These are phyloP conservation scores for Cremastinae sp. DNA, from an alignment of 2,888 invertebrate species.

Conservation along the genomic window DNA sequence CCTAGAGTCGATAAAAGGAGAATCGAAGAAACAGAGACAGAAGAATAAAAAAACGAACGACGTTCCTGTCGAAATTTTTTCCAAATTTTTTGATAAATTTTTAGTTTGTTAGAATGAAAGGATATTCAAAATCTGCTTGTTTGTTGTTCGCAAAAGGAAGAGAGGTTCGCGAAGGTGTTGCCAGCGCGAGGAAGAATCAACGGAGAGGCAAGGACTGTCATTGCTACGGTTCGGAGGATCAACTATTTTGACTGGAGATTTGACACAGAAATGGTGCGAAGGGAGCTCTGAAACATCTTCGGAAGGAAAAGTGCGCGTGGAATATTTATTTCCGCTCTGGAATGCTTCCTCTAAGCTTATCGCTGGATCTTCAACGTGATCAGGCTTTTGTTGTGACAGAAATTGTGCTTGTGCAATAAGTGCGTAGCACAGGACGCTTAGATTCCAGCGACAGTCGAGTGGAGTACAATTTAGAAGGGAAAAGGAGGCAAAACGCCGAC, in stretches of 20 bases:
- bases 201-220: background rate
- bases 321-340: slow-evolving; percentile 38
- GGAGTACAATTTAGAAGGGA: slow-evolving; percentile 35
- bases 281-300: background rate
- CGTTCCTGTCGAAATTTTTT: background rate
- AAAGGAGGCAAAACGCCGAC: slow-evolving; percentile 62
- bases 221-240: background rate
- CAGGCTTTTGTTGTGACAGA: slow-evolving; percentile 28
- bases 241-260: background rate
- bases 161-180: slow-evolving; percentile 5
- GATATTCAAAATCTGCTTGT: slow-evolving; percentile 12
- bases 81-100: background rate
- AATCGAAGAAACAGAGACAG: background rate
- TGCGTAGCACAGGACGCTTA: background rate
- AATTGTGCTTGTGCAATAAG: background rate
- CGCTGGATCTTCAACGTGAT: background rate
- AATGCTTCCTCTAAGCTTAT: slow-evolving; percentile 53
- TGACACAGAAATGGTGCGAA: background rate
- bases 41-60: background rate
- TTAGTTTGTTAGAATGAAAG: background rate
- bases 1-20: slow-evolving; percentile 57
- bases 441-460: background rate
- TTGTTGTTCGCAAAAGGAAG: slow-evolving; percentile 33
- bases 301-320: background rate
- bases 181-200: slow-evolving; percentile 5